Evolutionary conservation across 2,888 invertebrate genomes (phyloP).

Genomic region (Eupithecia abbreviata): DNA sequence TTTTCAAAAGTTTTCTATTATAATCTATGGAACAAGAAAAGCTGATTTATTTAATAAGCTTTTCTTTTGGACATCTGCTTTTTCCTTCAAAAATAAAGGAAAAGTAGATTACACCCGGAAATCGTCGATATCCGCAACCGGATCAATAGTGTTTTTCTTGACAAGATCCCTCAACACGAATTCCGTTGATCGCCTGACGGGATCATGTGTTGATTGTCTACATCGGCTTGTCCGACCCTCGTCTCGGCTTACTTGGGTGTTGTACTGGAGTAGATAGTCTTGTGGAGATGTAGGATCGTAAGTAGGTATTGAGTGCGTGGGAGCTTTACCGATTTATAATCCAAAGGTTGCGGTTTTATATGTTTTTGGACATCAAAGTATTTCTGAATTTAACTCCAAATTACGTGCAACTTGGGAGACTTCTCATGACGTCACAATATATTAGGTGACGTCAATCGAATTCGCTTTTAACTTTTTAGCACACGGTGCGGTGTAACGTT

Average conservation of each 20-base stretch:
- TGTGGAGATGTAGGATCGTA: not conserved
- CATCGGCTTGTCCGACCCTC: constrained; percentile 3
- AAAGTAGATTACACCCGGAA: not conserved
- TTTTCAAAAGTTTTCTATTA: not conserved
- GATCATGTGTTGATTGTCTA: constrained; percentile 10
- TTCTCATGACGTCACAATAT: too few species aligned
- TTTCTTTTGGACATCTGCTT: not conserved
- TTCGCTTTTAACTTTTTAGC: too few species aligned
- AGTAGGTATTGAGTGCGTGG: not conserved
- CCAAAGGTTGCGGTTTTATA: not conserved
- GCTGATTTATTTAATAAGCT: too few species aligned
- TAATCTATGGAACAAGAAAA: not conserved
- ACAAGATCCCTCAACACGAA: not conserved
- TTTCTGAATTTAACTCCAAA: too few species aligned
- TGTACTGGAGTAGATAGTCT: not conserved
- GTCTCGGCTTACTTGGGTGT: constrained; percentile 5
- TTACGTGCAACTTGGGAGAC: too few species aligned
- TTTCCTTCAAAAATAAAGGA: not conserved
- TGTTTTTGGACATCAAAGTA: too few species aligned
- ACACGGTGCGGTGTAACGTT: too few species aligned
- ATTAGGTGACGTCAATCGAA: too few species aligned
- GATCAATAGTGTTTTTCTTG: constrained; percentile 7
- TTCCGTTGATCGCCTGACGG: not conserved
- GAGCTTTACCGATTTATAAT: not conserved
- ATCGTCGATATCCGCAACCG: not conserved